Percentiles rank a stretch among this genome's conserved stretches.
Evolutionary conservation across 2,888 invertebrate genomes (phyloP).

Genomic region (Tachystola acroxantha): DNA sequence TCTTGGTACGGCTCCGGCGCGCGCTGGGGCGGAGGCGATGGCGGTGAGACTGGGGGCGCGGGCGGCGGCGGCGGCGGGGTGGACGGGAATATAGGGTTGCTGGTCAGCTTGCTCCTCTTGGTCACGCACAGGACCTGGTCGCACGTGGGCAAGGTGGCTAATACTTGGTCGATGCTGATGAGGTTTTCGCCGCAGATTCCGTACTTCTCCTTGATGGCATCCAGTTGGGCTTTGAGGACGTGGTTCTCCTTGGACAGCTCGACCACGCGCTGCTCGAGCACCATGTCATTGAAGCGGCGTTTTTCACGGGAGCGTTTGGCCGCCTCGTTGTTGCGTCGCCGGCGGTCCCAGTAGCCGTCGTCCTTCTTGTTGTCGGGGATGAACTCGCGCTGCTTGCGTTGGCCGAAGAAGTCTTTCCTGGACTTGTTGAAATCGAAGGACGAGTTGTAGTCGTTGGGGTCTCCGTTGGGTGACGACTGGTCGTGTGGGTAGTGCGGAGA

Average conservation of each 20-base stretch:
- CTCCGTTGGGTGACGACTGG: slow-evolving; percentile 43
- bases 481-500: slow-evolving; percentile 74
- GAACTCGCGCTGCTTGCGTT: slow-evolving; percentile 96
- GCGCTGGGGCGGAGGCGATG: slow-evolving; percentile 74
- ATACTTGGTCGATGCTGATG: slow-evolving; percentile 92
- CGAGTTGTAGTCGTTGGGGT: slow-evolving; percentile 63
- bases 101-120: slow-evolving; percentile 80
- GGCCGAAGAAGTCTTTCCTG: slow-evolving; percentile 92
- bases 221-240: slow-evolving; percentile 93
- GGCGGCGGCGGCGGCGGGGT: slow-evolving; percentile 75
- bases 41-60: slow-evolving; percentile 66
- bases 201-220: slow-evolving; percentile 95
- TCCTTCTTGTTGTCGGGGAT: slow-evolving; percentile 98
- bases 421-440: slow-evolving; percentile 80
- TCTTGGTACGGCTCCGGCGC: slow-evolving; percentile 73
- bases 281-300: slow-evolving; percentile 97
- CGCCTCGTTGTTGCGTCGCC: slow-evolving; percentile 97
- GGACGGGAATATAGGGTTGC: slow-evolving; percentile 76
- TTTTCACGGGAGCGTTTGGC: slow-evolving; percentile 98
- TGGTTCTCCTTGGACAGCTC: slow-evolving; percentile 97
- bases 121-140: slow-evolving; percentile 91
- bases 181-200: slow-evolving; percentile 92
- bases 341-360: slow-evolving; percentile 97
- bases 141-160: slow-evolving; percentile 89
- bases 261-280: slow-evolving; percentile 94